Conservation (phyloP, 2,888 invertebrate genomes). For the Adineta ricciae region DNA sequence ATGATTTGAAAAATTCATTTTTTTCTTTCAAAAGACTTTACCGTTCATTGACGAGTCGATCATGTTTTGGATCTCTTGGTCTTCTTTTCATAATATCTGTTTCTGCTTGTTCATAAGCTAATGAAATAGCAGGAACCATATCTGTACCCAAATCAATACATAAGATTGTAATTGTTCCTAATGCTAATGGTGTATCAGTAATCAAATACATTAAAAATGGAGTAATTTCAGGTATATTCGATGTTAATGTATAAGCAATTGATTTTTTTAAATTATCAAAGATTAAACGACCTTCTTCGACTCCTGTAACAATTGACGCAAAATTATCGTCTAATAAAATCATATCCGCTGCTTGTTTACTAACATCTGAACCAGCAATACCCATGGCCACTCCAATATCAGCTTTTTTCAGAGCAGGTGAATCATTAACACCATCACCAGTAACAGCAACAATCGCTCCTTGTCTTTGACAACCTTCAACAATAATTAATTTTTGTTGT, state of each 20-base stretch:
- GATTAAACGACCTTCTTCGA: constrained; percentile 60
- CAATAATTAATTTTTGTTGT: constrained; percentile 63
- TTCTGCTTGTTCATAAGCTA: constrained; percentile 75
- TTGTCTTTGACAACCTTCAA: constrained; percentile 72
- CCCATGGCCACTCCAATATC: constrained; percentile 54
- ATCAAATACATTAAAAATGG: constrained; percentile 37
- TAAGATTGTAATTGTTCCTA: constrained; percentile 36
- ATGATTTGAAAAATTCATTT: too few relatives aligned
- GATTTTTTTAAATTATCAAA: constrained; percentile 38
- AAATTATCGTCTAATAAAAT: constrained; percentile 37
- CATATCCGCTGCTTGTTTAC: constrained; percentile 55
- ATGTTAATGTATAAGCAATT: constrained; percentile 36
- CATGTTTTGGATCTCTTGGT: constrained; percentile 70
- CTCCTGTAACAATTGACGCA: constrained; percentile 59
- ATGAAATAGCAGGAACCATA: constrained; percentile 69
- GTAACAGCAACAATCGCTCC: constrained; percentile 84
- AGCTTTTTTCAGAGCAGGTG: constrained; percentile 79
- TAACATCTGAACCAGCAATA: constrained; percentile 82
- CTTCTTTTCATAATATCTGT: constrained; percentile 80
- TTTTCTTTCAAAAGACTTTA: background rate
- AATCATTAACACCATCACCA: constrained; percentile 82
- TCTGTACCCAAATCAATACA: constrained; percentile 36
- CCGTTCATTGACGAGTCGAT: constrained; percentile 65
- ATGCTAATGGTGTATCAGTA: constrained; percentile 35
- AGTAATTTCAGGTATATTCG: constrained; percentile 36